Evolutionary conservation across 2,797 vertebrate genomes (phyloP).

Genomic region (Labroides dimidiatus): DNA sequence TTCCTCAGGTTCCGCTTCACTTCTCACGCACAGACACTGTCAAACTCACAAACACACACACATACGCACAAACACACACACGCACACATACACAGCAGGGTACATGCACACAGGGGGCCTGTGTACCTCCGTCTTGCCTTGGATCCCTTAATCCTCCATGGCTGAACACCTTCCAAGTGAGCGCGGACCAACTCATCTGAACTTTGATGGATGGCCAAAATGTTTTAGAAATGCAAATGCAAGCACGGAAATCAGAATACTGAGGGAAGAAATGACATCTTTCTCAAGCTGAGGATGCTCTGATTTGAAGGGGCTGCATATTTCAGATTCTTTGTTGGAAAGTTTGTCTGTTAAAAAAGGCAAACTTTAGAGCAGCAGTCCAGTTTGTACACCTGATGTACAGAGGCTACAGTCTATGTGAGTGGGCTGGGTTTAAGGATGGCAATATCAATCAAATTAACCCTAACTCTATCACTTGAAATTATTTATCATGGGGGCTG

Average conservation of each 20-base stretch:
- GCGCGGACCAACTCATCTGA: constrained; percentile 53
- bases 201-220: constrained; percentile 58
- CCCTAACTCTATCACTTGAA: too few relatives aligned
- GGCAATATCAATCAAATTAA: too few relatives aligned
- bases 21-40: constrained; percentile 46
- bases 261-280: constrained; percentile 22
- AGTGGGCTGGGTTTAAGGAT: too few relatives aligned
- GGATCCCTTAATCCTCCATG: constrained; percentile 69
- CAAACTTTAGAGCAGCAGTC: neutral
- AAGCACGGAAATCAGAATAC: constrained; percentile 31
- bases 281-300: constrained; percentile 15
- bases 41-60: constrained; percentile 27
- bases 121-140: constrained; percentile 48
- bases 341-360: constrained; percentile 7
- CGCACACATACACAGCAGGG: constrained; percentile 18
- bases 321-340: constrained; percentile 1
- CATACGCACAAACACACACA: constrained; percentile 29
- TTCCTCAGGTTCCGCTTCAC: constrained; percentile 65
- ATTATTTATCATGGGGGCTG: too few relatives aligned
- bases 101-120: constrained; percentile 53
- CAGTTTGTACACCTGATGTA: too few relatives aligned
- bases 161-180: constrained; percentile 62
- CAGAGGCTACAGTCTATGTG: too few relatives aligned
- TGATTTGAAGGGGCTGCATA: constrained; percentile 6
- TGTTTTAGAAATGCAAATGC: constrained; percentile 57